Evolutionary conservation across 2,113 vertebrate genomes (phyloP).

Genomic region (Taxidea taxus): DNA sequence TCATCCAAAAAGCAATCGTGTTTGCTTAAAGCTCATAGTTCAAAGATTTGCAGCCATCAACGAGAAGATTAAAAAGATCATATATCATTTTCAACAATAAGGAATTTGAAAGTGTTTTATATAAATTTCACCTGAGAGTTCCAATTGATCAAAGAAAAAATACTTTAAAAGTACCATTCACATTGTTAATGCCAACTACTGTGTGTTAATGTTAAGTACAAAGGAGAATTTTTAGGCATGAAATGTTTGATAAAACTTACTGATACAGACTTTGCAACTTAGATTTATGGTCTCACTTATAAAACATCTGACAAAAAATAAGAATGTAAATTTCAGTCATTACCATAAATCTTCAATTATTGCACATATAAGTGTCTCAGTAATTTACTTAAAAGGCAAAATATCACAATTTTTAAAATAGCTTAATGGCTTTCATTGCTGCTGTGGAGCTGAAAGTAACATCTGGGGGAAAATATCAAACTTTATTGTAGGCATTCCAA

Average conservation of each 20-base stretch:
- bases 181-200: neutral
- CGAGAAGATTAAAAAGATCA: neutral
- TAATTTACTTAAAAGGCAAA: neutral
- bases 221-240: neutral
- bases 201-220: neutral
- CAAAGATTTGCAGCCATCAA: neutral
- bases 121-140: neutral
- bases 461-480: neutral
- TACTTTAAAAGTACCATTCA: neutral
- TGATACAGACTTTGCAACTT: neutral
- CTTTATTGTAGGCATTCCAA: neutral
- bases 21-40: neutral
- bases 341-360: neutral
- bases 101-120: neutral
- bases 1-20: neutral
- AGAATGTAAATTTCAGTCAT: neutral
- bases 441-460: neutral
- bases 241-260: neutral
- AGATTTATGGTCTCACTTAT: neutral
- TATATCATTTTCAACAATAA: neutral
- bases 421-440: neutral
- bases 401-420: neutral
- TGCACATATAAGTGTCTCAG: neutral
- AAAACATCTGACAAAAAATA: neutral
- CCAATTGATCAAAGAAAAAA: neutral